Evolutionary conservation across 2,888 invertebrate species (phyloP).

Genomic region (Caenorhabditis sp.): DNA sequence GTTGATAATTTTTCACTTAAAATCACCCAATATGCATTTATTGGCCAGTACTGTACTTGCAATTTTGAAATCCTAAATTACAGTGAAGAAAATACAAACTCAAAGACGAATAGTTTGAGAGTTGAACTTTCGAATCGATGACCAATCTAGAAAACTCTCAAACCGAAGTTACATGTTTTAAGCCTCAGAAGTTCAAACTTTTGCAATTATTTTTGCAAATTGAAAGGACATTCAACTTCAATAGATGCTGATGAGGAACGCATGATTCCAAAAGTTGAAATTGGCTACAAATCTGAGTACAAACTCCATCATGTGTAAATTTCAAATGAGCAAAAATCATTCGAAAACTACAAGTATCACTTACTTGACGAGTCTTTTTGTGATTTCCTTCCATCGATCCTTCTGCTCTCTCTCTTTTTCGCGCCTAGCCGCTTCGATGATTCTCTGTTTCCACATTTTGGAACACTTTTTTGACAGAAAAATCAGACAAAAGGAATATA

Average conservation of each 20-base stretch:
- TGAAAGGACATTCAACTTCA: no score
- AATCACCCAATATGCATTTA: no score
- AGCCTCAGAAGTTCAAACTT: background rate
- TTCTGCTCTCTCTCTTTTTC: constrained; percentile 52
- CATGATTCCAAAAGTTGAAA: background rate
- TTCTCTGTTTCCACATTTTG: constrained; percentile 63
- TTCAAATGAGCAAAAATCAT: background rate
- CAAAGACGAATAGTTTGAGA: no score
- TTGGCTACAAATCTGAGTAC: background rate
- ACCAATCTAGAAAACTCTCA: no score
- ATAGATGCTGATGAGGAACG: background rate
- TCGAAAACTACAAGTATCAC: background rate
- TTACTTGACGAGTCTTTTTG: constrained; percentile 43
- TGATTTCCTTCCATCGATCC: constrained; percentile 49
- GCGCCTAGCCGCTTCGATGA: constrained; percentile 60
- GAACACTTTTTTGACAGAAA: background rate
- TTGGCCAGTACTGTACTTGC: no score
- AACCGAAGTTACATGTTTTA: no score
- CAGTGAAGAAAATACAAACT: no score
- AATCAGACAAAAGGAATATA: background rate
- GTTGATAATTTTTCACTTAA: no score
- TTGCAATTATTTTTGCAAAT: background rate
- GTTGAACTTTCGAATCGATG: no score
- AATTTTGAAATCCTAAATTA: no score
- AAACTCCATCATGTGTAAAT: background rate